phyloP scores from a whole-genome alignment of 2,113 vertebrate species.

The Atractosteus spatula region DNA sequence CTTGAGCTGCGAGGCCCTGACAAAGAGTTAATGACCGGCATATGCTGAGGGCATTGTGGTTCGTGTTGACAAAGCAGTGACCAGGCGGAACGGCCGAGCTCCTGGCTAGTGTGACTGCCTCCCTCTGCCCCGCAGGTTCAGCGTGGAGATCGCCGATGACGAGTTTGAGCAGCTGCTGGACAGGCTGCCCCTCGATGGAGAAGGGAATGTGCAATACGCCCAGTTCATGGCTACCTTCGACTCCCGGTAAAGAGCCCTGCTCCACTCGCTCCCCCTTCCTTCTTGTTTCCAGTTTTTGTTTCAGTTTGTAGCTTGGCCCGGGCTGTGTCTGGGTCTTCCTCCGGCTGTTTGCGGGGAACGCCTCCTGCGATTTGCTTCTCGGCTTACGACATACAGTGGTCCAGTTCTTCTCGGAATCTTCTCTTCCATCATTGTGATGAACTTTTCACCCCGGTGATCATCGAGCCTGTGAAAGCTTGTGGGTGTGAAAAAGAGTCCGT shows the following conservation, averaged over 20 bases:
- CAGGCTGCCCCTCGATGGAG: conserved; percentile 72
- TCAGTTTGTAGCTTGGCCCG: too few relatives aligned
- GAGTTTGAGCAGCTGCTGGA: conserved; percentile 82
- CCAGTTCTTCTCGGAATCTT: too few relatives aligned
- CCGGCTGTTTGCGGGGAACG: too few relatives aligned
- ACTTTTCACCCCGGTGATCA: too few relatives aligned
- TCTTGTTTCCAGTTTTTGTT: too few relatives aligned
- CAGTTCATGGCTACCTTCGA: conserved; percentile 54
- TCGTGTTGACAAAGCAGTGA: conserved; percentile 74
- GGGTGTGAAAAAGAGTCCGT: too few relatives aligned
- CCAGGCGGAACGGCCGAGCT: conserved; percentile 62
- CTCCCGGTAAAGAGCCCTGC: conserved; percentile 28
- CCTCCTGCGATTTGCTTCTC: too few relatives aligned
- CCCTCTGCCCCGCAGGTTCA: conserved; percentile 63
- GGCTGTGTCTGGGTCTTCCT: too few relatives aligned
- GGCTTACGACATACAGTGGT: too few relatives aligned
- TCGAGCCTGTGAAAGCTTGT: too few relatives aligned
- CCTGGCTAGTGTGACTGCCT: conserved; percentile 37
- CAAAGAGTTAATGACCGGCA: conserved; percentile 88
- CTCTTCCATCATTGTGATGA: too few relatives aligned
- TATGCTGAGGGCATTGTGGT: conserved; percentile 83
- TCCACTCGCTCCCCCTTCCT: neutral
- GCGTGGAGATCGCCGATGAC: conserved; percentile 75
- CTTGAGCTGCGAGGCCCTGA: conserved; percentile 66
- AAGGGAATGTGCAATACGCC: conserved; percentile 69